Base-by-base conservation (phyloP, 2,888 invertebrate genomes). In the Cheilosia pagana region DNA sequence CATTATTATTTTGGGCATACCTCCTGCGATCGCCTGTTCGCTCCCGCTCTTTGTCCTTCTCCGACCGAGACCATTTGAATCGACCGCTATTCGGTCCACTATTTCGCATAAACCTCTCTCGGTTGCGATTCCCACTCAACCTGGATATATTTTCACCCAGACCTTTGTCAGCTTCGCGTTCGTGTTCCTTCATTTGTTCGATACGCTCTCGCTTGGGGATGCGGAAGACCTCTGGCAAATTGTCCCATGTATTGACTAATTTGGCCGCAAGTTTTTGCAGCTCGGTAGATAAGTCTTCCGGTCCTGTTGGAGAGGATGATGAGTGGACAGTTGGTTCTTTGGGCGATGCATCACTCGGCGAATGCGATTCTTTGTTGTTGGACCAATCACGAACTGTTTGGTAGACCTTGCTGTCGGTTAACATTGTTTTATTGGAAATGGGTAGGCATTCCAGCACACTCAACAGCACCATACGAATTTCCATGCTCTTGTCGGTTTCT, bases 181-280 rank as follows among this genome's bases (percentile, higher is more conserved):
- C 98, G 90, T 98, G 98, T 90, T 97, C 97, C 90, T 98, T 98
- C 96, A 98, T 97, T 91, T 98, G 97, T 89, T 98, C 98, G 82
- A 98, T 96, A 74, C 97, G 94, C 90, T 98, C 97, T 88, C 97
- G 97, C 92, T 98, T 98, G 1, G 98, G 98, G 89, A 98, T 98
- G 90, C 97, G 95, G 91, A 98, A 98, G 25, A 94, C 93, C 90
- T 94, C 91, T 0, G 92, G 91, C 57, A 92, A 87, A 7, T 88
- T 87, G 52, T 89, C 89, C 92, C 92, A 92, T 7, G 88, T 88
- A 14, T 72, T 76, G 0, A 89, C 87, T 21, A 91, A 79, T 82
- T 89, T 89, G 3, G 85, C 60, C 12, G 89, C 88, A 43, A 88
- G 70, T 48, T 88, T 88, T 63, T 70, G 92, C 89, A 90, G 90